Base-by-base conservation (phyloP, 2,888 invertebrate genomes). In the Drepana falcataria region DNA sequence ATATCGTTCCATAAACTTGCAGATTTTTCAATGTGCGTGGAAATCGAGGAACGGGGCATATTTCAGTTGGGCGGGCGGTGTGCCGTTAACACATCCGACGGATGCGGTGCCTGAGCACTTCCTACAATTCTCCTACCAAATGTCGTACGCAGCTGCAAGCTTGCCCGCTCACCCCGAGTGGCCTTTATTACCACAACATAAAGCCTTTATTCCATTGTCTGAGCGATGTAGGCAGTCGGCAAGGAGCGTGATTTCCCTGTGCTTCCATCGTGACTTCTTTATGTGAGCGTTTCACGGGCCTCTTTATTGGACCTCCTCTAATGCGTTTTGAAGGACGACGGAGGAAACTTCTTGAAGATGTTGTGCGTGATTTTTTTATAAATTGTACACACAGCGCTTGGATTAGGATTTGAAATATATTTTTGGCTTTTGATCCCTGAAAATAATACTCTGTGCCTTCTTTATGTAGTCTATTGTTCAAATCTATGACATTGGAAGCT, bases 11-110 rank as follows among this genome's bases (percentile, higher is more conserved):
- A 60, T 65, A 65, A 64, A 59, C 62, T 55, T 58, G 51, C 61
- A 65, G 68, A 69, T 68, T 74, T 71, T 72, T 69, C 71, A 72
- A 68, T 69, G 69, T 57, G 64, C 54, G 59, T 58, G 54, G 56
- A 71, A 68, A 69, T 71, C 68, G 67, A 64, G 7, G 44, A 9
- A 44, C 44, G 44, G 61, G 64, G 53, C 58, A 63, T 65, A 65
- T 60, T 64, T 68, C 59, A 63, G 61, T 55, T 49, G 59, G 48
- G 55, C 51, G 52, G 37, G 55, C 40, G 35, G 55, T 59, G 56
- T 53, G 60, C 61, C 71, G 71, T 74, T 73, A 74, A 72, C 75
- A 71, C 73, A 69, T 71, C 74, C 75, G 68, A 59, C 67, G 76
- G 68, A 71, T 67, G 65, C 66, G 60, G 57, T 63, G 60, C 59